Evolutionary conservation across 2,888 invertebrate genomes (phyloP).

Genomic region (Eupithecia tripunctaria): DNA sequence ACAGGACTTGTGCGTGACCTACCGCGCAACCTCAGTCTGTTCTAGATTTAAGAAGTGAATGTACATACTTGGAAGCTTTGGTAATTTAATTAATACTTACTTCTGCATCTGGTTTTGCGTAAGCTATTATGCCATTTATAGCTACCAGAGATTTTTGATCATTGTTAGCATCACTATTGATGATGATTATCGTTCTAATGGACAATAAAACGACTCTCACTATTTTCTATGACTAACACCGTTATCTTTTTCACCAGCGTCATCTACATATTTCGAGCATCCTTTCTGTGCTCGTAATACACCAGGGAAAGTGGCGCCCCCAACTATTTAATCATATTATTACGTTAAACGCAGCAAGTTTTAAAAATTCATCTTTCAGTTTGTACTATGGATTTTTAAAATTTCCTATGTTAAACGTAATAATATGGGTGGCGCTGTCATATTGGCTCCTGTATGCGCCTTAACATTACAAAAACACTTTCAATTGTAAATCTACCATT

Average conservation of each 20-base stretch:
- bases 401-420: too few species aligned
- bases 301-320: too few species aligned
- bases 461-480: background rate
- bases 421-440: too few species aligned
- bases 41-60: slow-evolving; percentile 40
- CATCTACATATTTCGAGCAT: background rate
- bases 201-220: background rate
- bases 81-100: slow-evolving; percentile 1
- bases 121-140: background rate
- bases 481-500: slow-evolving; percentile 2
- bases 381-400: too few species aligned
- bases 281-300: too few species aligned
- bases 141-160: background rate
- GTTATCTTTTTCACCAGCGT: background rate
- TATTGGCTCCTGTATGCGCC: too few species aligned
- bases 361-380: too few species aligned
- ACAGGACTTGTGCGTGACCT: slow-evolving; percentile 28
- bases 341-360: too few species aligned
- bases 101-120: background rate
- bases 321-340: too few species aligned
- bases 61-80: slow-evolving; percentile 27
- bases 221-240: background rate
- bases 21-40: slow-evolving; percentile 31
- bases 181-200: too few species aligned
- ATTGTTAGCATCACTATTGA: background rate